phyloP scores from a whole-genome alignment of 2,797 vertebrate species.

The Sitta carolinensis region DNA sequence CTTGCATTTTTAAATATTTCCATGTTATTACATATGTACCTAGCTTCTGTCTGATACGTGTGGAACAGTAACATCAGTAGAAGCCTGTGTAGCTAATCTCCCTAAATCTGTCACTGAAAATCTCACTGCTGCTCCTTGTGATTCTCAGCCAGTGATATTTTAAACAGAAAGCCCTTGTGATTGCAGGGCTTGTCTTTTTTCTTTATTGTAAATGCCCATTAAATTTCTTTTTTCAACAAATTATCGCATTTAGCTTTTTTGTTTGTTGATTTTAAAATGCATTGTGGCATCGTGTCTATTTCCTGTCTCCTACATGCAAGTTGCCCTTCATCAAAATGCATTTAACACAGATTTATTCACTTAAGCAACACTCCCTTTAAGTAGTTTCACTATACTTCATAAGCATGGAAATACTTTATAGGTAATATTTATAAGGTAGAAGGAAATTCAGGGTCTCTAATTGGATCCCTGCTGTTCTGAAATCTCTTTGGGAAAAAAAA shows the following conservation, averaged over 20 bases:
- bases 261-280: slow-evolving; percentile 10
- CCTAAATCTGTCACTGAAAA: background rate
- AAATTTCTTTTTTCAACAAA: background rate
- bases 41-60: background rate
- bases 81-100: slow-evolving; percentile 4
- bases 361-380: slow-evolving; percentile 66
- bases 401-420: slow-evolving; percentile 71
- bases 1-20: slow-evolving; percentile 20
- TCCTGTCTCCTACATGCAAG: background rate
- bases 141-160: background rate
- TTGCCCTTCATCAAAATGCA: slow-evolving; percentile 32
- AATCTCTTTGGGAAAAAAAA: slow-evolving; percentile 43
- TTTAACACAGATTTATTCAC: slow-evolving; percentile 62
- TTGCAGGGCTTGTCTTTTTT: background rate
- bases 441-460: slow-evolving; percentile 71
- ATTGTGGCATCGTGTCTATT: background rate
- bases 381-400: slow-evolving; percentile 70
- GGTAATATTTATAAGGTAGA: slow-evolving; percentile 74
- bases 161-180: background rate
- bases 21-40: background rate
- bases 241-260: background rate
- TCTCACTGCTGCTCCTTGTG: slow-evolving; percentile 7
- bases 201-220: background rate
- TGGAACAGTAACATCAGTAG: slow-evolving; percentile 2
- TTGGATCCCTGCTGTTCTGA: slow-evolving; percentile 70